Base-by-base conservation (phyloP, 2,113 vertebrate genomes). In the Epinephelus cyanopodus region DNA sequence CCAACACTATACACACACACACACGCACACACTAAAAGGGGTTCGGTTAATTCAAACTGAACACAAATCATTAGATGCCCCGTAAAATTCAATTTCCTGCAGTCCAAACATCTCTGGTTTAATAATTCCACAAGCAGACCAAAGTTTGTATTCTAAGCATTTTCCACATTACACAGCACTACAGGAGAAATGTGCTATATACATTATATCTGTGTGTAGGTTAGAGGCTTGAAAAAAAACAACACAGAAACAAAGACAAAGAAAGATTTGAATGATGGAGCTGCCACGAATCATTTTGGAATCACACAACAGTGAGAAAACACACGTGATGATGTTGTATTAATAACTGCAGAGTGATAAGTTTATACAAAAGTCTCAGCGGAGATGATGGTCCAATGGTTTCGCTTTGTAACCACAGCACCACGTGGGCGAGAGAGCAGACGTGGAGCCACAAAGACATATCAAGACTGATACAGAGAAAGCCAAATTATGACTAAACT, bases 51-150 rank as follows among this genome's bases (percentile, higher is more conserved):
- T 65, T 86, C 57, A 54, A 78, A 72, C 21, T 84, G 12, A 86
- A 88, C 85, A 92, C 81, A 91, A 94, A 92, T 91, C 85, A 92
- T 93, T 60, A 80, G 73, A 90, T 71, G 60, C 33, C 45, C 29
- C 33, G 50, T 90, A 86, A 92, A 94, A 89, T 90, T 65, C 1
- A 60, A 94, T 93, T 90, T 94, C 91, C 92, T 86, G 86, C 69
- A 67, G 82, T 78, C 75, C 53, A 82, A 80, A 87, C 21, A 58
- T 85, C 50, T 77, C 69, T 65, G 54, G 67, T 88, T 89, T 79
- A 85, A 79, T 61, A 75, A 78, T 79, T 81, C 29, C 27, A 23
- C 62, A 45, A 61, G 76, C 74, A 64, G 64, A 71, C 69, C 17
- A 23, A 79, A 81, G 68, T 70, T 54, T 76, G 65, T 74, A 14